Evolutionary conservation across 2,113 vertebrate genomes (phyloP).

Genomic region (Notarius lentiginosus): DNA sequence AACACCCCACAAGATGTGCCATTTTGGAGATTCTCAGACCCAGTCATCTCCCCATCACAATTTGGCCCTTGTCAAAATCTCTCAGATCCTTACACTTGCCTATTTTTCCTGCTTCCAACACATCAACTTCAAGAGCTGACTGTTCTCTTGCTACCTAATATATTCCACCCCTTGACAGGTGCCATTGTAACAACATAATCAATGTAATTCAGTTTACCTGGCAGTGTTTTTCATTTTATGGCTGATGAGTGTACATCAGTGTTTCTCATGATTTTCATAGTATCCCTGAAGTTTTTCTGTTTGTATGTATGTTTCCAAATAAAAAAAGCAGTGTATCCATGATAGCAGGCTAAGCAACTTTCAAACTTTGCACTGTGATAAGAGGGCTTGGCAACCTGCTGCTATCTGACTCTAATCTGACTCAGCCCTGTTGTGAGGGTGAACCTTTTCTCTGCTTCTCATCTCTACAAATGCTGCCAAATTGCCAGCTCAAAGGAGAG

Average conservation of each 20-base stretch:
- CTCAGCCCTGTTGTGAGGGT: conserved; percentile 47
- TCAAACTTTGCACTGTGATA: conserved; percentile 2
- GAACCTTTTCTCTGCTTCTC: conserved; percentile 39
- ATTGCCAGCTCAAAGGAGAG: conserved; percentile 9
- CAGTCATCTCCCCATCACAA: too few relatives aligned
- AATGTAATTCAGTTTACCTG: too few relatives aligned
- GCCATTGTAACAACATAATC: too few relatives aligned
- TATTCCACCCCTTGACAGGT: too few relatives aligned
- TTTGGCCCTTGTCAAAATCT: too few relatives aligned
- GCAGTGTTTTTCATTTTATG: too few relatives aligned
- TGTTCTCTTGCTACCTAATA: too few relatives aligned
- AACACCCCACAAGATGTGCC: too few relatives aligned
- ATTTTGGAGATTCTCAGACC: too few relatives aligned
- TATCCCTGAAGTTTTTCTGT: not conserved
- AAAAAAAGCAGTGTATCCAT: not conserved
- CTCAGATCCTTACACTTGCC: too few relatives aligned
- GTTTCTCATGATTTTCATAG: not conserved
- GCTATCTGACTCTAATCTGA: conserved; percentile 60
- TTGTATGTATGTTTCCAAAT: not conserved
- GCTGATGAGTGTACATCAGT: not conserved
- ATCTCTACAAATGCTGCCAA: not conserved
- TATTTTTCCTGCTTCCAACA: too few relatives aligned
- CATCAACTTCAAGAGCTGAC: too few relatives aligned
- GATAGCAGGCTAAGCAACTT: not conserved
- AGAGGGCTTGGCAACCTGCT: conserved; percentile 54